Conservation (phyloP, 2,113 vertebrate species). For the Geococcyx californianus region DNA sequence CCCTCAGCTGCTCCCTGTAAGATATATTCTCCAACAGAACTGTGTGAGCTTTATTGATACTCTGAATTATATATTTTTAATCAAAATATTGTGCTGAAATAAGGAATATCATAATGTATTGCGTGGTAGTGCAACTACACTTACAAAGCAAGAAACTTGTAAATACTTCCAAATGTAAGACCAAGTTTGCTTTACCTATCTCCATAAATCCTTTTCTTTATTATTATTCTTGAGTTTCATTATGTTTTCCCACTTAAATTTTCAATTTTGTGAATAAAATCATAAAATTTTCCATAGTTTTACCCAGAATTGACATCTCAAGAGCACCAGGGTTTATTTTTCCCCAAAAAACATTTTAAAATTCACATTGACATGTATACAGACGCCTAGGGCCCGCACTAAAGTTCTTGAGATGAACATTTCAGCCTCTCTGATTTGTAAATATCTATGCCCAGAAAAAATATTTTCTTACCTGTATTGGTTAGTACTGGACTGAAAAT, state of each 20-base stretch:
- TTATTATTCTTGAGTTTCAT: background rate
- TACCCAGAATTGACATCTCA: background rate
- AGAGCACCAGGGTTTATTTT: accelerated
- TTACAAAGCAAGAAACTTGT: background rate
- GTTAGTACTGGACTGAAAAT: background rate
- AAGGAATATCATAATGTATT: background rate
- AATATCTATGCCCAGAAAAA: background rate
- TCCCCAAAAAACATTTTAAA: background rate
- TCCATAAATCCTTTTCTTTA: background rate
- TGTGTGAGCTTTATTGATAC: background rate
- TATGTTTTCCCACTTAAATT: background rate
- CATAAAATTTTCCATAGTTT: background rate
- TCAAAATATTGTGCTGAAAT: background rate
- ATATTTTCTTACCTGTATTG: background rate
- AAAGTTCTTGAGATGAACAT: background rate
- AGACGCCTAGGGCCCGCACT: background rate
- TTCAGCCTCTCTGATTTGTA: background rate
- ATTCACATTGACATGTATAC: background rate
- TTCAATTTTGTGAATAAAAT: background rate
- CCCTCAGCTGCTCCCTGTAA: too few relatives aligned
- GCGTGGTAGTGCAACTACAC: background rate
- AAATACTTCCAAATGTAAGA: background rate
- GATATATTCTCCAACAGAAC: too few relatives aligned
- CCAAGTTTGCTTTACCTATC: background rate
- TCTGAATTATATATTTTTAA: background rate